Conservation (phyloP, 2,113 vertebrate species). For the Lophotis ruficrista region DNA sequence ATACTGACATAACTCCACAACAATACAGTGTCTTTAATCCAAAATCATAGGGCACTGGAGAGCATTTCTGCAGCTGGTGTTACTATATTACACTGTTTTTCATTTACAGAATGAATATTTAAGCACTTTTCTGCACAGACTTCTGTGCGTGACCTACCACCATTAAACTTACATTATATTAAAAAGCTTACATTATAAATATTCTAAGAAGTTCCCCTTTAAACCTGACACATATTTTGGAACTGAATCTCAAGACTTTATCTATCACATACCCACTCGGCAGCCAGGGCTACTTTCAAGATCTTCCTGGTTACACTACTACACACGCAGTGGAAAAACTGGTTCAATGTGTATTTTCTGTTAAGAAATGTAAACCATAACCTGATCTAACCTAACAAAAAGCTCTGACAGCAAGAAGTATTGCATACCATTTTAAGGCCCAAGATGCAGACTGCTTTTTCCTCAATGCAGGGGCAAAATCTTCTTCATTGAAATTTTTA, state of each 20-base stretch:
- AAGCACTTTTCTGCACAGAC: neutral
- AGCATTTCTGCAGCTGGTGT: neutral
- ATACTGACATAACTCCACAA: neutral
- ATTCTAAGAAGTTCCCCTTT: neutral
- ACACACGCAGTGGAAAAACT: neutral
- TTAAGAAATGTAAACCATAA: neutral
- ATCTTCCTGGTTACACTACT: neutral
- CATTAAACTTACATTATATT: neutral
- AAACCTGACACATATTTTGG: neutral
- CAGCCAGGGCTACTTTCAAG: neutral
- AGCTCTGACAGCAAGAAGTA: neutral
- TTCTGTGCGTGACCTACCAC: neutral
- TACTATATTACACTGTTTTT: neutral
- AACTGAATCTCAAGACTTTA: neutral
- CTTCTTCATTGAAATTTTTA: slow-evolving; percentile 89
- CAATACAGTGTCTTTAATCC: neutral
- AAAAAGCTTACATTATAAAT: neutral
- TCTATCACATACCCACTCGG: neutral
- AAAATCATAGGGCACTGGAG: neutral
- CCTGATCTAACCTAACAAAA: neutral
- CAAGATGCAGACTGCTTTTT: slow-evolving; percentile 95
- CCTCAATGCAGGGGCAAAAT: slow-evolving; percentile 89
- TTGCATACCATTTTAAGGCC: slow-evolving; percentile 94
- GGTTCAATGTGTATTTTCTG: neutral
- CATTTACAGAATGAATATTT: neutral